Evolutionary conservation across 2,888 invertebrate species (phyloP).

Genomic region (Lasioglossum morio): DNA sequence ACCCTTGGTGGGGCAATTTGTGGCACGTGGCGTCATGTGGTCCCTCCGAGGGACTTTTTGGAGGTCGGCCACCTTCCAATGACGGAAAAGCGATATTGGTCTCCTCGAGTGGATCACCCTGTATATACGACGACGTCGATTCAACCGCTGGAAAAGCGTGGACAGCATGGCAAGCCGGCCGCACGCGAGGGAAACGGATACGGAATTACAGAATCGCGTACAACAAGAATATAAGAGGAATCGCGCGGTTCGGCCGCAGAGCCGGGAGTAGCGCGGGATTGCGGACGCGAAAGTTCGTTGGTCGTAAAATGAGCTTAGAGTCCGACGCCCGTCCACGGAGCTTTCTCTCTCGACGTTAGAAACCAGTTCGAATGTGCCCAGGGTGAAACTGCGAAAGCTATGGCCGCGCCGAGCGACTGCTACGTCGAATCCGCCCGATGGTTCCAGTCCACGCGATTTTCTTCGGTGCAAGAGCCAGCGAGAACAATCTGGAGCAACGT

Average conservation of each 20-base stretch:
- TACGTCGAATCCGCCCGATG: constrained; percentile 14
- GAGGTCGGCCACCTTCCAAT: neutral
- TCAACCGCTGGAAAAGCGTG: constrained; percentile 9
- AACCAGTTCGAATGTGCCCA: constrained; percentile 31
- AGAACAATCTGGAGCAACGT: neutral
- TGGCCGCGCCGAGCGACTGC: neutral
- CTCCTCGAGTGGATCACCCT: neutral
- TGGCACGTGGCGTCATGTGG: neutral
- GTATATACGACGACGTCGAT: neutral
- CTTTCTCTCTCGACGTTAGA: constrained; percentile 18
- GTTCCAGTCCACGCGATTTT: constrained; percentile 21
- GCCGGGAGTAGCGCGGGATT: constrained; percentile 22
- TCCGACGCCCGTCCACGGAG: neutral
- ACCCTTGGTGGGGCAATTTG: neutral
- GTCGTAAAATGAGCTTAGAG: constrained; percentile 51
- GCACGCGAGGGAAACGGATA: neutral
- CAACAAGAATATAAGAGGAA: constrained; percentile 22
- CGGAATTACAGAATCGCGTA: constrained; percentile 31
- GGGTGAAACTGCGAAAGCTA: constrained; percentile 4
- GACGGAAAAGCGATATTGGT: neutral
- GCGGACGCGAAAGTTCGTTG: constrained; percentile 42
- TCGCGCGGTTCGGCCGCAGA: constrained; percentile 13
- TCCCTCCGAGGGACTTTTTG: neutral
- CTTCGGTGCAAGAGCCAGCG: neutral
- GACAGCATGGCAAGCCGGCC: neutral